Evolutionary conservation across 2,888 invertebrate genomes (phyloP).

Genomic region (Rhorus exstirpatorius): DNA sequence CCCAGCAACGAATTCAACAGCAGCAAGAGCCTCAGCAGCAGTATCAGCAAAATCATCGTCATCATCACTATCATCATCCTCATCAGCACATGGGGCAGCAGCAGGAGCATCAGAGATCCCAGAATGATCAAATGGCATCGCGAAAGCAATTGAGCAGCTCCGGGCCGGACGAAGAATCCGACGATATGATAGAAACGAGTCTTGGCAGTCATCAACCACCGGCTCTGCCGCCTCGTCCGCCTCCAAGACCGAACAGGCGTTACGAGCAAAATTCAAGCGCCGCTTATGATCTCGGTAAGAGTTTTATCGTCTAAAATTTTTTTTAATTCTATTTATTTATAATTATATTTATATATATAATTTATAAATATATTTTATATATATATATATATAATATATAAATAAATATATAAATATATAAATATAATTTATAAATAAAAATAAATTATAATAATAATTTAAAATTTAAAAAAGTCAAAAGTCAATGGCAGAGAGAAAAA

Average conservation of each 20-base stretch:
- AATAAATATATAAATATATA: too few relatives aligned
- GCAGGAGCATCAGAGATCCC: constrained; percentile 66
- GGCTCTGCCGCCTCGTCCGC: constrained; percentile 84
- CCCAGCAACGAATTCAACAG: constrained; percentile 47
- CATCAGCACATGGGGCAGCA: constrained; percentile 74
- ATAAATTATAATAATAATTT: too few relatives aligned
- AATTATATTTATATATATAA: too few relatives aligned
- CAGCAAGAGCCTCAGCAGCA: constrained; percentile 54
- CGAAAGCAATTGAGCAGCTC: constrained; percentile 75
- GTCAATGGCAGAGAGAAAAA: too few relatives aligned
- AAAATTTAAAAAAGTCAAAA: too few relatives aligned
- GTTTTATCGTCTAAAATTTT: not conserved
- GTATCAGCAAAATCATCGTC: constrained; percentile 62
- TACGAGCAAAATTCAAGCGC: constrained; percentile 77
- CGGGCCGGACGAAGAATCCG: constrained; percentile 79
- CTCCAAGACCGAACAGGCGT: constrained; percentile 82
- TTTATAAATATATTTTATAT: too few relatives aligned
- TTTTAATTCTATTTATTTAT: constrained; percentile 1
- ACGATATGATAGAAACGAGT: constrained; percentile 75
- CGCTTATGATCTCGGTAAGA: constrained; percentile 81
- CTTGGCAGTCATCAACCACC: constrained; percentile 84
- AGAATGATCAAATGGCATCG: constrained; percentile 37
- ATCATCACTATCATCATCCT: constrained; percentile 71
- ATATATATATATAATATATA: too few relatives aligned
- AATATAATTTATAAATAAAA: too few relatives aligned